Evolutionary conservation across 1,140 invertebrate genomes (phyloP).

Genomic region (Acyrthosiphon pisum): DNA sequence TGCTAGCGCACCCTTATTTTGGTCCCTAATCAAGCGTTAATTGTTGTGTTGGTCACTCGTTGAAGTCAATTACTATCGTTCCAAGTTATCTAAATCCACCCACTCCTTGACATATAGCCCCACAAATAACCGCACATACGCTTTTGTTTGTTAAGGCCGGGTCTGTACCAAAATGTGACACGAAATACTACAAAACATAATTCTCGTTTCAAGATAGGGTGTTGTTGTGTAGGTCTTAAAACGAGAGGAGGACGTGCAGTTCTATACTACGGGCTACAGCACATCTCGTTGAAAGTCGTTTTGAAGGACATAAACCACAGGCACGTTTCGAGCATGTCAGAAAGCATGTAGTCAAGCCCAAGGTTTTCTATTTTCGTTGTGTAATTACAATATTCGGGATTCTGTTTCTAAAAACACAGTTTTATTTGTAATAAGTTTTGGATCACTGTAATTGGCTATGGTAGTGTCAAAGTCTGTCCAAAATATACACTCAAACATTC

Average conservation of each 20-base stretch:
- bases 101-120: not conserved
- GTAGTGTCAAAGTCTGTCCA: not conserved
- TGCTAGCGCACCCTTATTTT: not conserved
- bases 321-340: not conserved
- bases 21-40: not conserved
- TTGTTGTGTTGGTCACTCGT: not conserved
- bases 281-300: not conserved
- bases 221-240: not conserved
- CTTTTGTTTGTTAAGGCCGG: not conserved
- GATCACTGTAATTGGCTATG: not conserved
- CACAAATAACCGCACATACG: not conserved
- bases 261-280: not conserved
- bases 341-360: not conserved
- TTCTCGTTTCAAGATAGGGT: not conserved
- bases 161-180: not conserved
- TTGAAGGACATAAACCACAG: not conserved
- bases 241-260: not conserved
- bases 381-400: not conserved
- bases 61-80: not conserved
- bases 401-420: not conserved
- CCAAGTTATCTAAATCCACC: not conserved
- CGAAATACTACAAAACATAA: not conserved
- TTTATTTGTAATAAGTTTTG: not conserved
- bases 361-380: not conserved
- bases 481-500: not conserved